Evolutionary conservation across 2,888 invertebrate genomes (phyloP), one percentile per base, ranked within the genome.

Genomic region (Eulithis testata): DNA sequence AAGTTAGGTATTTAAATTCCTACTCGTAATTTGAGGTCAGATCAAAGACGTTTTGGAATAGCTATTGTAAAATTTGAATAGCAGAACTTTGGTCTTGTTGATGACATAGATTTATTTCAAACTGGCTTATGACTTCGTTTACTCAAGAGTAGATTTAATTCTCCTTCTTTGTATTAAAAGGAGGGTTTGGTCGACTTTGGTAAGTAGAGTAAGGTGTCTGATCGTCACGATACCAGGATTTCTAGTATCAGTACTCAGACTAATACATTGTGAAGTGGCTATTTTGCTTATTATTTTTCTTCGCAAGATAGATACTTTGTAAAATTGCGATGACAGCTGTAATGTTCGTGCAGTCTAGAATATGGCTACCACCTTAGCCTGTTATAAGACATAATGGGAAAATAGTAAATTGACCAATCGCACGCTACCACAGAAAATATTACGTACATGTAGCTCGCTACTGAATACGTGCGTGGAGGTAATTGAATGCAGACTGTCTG

Each of bases 391-490:
- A 63, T 63, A 66, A 63, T 67, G 84, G 77, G 79, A 75, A 79
- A 79, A 79, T 76, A 74, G 79, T 79, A 85, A 86, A 87, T 86
- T 86, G 86, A 79, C 83, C 86, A 87, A 87, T 88, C 83, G 81
- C 73, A 78, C 68, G 74, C 63, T 14, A 67, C 72, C 63, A 53
- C 63, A 64, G 61, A 62, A 65, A 62, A 60, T 71, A 73, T 76
- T 69, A 67, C 63, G 66, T 63, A 60, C 60, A 67, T 63, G 62
- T 60, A 74, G 45, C 68, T 76, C 59, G 65, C 73, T 68, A 69
- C 70, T 73, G 65, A 58, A 66, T 70, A 74, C 81, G 78, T 82
- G 81, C 80, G 75, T 76, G 75, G 54, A 53, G 62, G 75, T 81
- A 81, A 84, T 83, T 78, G 77, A 77, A 80, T 68, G 67, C 66